Percentiles rank a stretch among this genome's conserved stretches.
Conservation (phyloP, 2,888 invertebrate species). For the Lasioglossum leucozonium region DNA sequence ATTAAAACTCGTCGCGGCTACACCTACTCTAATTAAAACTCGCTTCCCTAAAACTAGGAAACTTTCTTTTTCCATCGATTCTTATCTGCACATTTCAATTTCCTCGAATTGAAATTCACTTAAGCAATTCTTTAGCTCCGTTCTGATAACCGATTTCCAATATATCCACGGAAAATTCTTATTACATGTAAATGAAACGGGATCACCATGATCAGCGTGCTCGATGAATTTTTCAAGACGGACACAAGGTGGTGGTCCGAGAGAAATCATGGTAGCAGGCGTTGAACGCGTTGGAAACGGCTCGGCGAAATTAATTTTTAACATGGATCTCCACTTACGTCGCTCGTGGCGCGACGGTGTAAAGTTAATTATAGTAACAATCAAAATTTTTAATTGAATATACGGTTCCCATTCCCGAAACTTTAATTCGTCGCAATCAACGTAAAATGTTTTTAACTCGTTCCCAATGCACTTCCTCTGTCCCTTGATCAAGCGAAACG, state of each 20-base stretch:
- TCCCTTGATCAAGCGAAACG: neutral
- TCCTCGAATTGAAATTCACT: slow-evolving; percentile 30
- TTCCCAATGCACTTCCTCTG: neutral
- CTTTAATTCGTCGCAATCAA: neutral
- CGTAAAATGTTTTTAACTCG: neutral
- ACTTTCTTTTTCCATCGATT: slow-evolving; percentile 27
- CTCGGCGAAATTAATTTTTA: neutral
- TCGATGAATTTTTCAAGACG: slow-evolving; percentile 17
- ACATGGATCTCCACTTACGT: neutral
- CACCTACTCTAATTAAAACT: slow-evolving; percentile 48
- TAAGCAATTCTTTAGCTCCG: slow-evolving; percentile 40
- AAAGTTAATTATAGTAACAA: neutral
- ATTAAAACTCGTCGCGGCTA: slow-evolving; percentile 35
- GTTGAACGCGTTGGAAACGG: neutral
- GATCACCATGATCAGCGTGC: slow-evolving; percentile 11
- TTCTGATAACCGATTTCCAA: slow-evolving; percentile 19
- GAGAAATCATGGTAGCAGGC: neutral
- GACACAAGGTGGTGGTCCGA: neutral
- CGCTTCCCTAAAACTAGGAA: slow-evolving; percentile 27
- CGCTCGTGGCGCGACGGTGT: neutral
- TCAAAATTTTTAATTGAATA: neutral
- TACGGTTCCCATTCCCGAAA: neutral
- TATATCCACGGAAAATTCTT: slow-evolving; percentile 17
- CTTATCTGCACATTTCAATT: slow-evolving; percentile 48
- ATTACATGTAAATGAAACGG: slow-evolving; percentile 32